phyloP scores from a whole-genome alignment of 2,113 vertebrate species.

The Nanorana parkeri region DNA sequence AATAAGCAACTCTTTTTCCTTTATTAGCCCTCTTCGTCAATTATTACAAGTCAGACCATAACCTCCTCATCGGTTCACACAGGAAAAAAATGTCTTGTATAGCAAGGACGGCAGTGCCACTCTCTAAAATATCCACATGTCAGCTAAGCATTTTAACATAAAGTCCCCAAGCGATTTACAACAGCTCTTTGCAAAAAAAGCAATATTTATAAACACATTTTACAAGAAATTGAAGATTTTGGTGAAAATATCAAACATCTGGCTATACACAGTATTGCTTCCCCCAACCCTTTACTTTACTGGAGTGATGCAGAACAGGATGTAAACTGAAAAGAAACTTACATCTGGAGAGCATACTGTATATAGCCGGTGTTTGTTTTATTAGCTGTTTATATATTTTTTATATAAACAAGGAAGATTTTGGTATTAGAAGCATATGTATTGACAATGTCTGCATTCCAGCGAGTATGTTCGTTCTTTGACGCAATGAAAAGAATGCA shows the following conservation, averaged over 20 bases:
- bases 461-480: constrained; percentile 10
- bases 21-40: too few species aligned
- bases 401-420: constrained; percentile 55
- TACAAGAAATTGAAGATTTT: constrained; percentile 9
- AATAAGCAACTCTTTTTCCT: too few species aligned
- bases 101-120: neutral
- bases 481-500: constrained; percentile 37
- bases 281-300: neutral
- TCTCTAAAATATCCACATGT: neutral
- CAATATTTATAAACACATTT: constrained; percentile 40
- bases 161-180: constrained; percentile 9
- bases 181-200: neutral
- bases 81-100: neutral
- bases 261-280: neutral
- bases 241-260: constrained; percentile 38
- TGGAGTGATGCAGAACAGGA: constrained; percentile 9
- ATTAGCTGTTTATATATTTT: constrained; percentile 27
- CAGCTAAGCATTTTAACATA: neutral
- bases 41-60: too few species aligned
- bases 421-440: constrained; percentile 59
- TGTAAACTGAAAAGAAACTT: constrained; percentile 25
- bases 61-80: neutral
- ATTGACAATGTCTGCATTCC: constrained; percentile 4
- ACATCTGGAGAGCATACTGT: constrained; percentile 47
- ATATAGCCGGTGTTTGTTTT: constrained; percentile 45